phyloP scores from a whole-genome alignment of 1,140 invertebrate genomes.

The Harlomillsia oculata region DNA sequence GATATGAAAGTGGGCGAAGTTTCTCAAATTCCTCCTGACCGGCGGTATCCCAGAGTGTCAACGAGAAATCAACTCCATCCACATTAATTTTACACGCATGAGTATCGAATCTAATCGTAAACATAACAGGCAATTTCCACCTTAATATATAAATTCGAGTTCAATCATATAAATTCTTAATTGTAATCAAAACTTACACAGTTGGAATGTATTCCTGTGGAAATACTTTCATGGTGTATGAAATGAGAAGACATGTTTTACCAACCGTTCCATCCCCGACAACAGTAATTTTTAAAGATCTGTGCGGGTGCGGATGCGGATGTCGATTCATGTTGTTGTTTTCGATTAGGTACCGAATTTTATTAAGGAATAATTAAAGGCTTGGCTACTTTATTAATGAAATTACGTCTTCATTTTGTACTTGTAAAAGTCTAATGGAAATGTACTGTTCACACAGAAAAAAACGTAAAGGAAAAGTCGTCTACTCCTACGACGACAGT shows the following conservation, averaged over 20 bases:
- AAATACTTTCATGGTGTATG: slow-evolving; percentile 76
- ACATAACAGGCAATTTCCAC: neutral
- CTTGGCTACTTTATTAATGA: too few relatives aligned
- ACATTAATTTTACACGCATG: slow-evolving; percentile 64
- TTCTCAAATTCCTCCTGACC: slow-evolving; percentile 95
- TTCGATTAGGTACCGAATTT: too few relatives aligned
- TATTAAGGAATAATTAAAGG: too few relatives aligned
- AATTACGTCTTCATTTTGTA: too few relatives aligned
- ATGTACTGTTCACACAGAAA: too few relatives aligned
- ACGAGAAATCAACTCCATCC: slow-evolving; percentile 57
- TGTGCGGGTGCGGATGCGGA: too few relatives aligned
- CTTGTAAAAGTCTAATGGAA: too few relatives aligned
- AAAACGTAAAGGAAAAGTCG: too few relatives aligned
- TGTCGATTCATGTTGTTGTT: too few relatives aligned
- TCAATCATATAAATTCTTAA: neutral
- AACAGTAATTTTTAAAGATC: slow-evolving; percentile 72
- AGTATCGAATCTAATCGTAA: slow-evolving; percentile 62
- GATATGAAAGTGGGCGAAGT: slow-evolving; percentile 79
- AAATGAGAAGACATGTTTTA: slow-evolving; percentile 87
- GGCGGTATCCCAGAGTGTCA: slow-evolving; percentile 86
- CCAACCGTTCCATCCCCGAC: slow-evolving; percentile 69
- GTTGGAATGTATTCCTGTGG: slow-evolving; percentile 80
- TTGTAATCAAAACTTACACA: slow-evolving; percentile 54
- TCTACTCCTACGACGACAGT: too few relatives aligned
- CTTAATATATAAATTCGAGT: neutral